Evolutionary conservation across 2,113 vertebrate genomes (phyloP).

Genomic region (Vidua chalybeata): DNA sequence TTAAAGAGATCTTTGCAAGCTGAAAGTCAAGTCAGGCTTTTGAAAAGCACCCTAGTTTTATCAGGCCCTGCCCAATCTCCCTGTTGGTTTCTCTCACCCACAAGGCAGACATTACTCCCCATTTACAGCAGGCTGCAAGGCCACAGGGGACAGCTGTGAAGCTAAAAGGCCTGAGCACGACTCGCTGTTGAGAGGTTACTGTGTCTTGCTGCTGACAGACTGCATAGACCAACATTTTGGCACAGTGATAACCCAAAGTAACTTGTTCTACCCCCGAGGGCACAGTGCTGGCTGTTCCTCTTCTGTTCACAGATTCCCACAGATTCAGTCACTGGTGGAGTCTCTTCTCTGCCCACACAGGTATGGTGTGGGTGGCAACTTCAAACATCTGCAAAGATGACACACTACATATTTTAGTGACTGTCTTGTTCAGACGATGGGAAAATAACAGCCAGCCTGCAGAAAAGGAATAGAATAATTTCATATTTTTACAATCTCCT

Average conservation of each 20-base stretch:
- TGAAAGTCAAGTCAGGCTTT: background rate
- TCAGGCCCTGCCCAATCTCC: background rate
- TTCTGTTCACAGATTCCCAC: background rate
- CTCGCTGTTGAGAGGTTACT: background rate
- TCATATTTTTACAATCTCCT: background rate
- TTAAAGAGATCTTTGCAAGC: background rate
- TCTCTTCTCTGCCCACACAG: background rate
- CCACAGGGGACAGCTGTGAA: background rate
- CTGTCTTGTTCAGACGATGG: background rate
- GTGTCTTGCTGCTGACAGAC: background rate
- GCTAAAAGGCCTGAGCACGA: background rate
- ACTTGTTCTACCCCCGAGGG: background rate
- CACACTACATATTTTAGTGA: background rate
- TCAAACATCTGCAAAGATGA: background rate
- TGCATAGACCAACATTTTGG: background rate
- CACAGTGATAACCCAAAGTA: background rate
- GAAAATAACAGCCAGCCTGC: background rate
- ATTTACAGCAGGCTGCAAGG: background rate
- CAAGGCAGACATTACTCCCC: background rate
- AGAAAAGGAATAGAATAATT: background rate
- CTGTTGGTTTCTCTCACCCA: background rate
- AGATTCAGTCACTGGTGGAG: background rate
- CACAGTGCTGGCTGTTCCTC: background rate
- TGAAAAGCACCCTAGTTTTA: background rate
- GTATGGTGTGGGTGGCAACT: accelerated